phyloP scores from a whole-genome alignment of 2,888 invertebrate species.

The Leptinotarsa peninsularis region DNA sequence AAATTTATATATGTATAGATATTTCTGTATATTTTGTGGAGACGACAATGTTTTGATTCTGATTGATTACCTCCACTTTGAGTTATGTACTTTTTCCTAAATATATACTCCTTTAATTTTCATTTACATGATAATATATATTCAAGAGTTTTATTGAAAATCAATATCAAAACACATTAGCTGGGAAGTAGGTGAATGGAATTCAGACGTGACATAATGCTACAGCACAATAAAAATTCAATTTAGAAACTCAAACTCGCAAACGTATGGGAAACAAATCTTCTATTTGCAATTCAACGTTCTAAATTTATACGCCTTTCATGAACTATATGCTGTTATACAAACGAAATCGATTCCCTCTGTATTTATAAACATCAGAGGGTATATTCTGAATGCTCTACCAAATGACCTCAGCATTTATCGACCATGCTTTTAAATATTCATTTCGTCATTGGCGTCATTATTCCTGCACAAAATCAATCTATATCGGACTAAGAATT shows the following conservation, averaged over 20 bases:
- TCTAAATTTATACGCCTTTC: constrained; percentile 30
- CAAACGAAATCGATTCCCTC: constrained; percentile 32
- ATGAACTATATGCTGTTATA: constrained; percentile 10
- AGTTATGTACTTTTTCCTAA: no score
- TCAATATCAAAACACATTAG: background rate
- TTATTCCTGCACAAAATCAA: constrained; percentile 43
- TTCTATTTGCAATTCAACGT: constrained; percentile 26
- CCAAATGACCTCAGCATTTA: constrained; percentile 44
- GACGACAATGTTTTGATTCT: no score
- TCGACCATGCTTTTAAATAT: constrained; percentile 44
- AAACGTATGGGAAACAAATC: background rate
- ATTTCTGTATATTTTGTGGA: no score
- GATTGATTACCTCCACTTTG: no score
- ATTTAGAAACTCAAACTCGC: background rate
- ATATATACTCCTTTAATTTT: background rate
- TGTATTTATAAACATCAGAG: constrained; percentile 35
- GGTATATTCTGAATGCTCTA: constrained; percentile 33
- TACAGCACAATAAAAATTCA: constrained; percentile 12
- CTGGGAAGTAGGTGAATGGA: background rate
- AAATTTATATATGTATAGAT: no score
- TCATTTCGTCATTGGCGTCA: constrained; percentile 44
- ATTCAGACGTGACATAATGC: background rate
- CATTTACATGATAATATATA: background rate
- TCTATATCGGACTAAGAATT: constrained; percentile 24
- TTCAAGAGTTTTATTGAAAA: background rate